A percentile compares a stretch with the other conserved stretches of the same genome.
phyloP scores from a whole-genome alignment of 2,797 vertebrate genomes.

The Pristis pectinata region DNA sequence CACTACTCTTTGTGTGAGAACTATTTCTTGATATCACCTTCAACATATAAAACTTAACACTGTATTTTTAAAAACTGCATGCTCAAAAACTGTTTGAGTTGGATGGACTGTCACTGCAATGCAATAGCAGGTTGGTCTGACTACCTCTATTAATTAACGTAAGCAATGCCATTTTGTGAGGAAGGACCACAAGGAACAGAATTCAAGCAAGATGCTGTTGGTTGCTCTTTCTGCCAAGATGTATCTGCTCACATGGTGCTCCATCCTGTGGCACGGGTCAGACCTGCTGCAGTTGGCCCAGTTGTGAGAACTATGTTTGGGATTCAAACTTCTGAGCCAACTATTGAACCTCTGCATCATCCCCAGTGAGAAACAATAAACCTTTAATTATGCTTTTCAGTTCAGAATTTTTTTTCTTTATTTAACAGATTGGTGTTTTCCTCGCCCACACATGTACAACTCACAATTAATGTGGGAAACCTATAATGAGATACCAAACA shows the following conservation, averaged over 20 bases:
- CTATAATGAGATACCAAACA: slow-evolving; percentile 36
- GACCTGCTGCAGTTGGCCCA: background rate
- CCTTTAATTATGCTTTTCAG: background rate
- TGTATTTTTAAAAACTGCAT: background rate
- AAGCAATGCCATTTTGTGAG: background rate
- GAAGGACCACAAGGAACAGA: background rate
- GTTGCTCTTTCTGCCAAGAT: background rate
- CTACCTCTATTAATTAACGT: background rate
- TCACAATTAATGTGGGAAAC: slow-evolving; percentile 32
- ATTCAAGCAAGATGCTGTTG: background rate
- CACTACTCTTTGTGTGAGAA: background rate
- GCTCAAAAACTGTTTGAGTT: background rate
- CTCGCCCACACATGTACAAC: background rate
- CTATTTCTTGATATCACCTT: background rate
- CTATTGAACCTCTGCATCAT: background rate
- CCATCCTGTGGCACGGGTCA: background rate
- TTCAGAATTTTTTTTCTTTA: background rate
- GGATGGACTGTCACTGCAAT: no score
- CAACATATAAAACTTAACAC: background rate
- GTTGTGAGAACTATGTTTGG: background rate
- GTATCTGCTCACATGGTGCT: background rate
- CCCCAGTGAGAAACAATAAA: background rate
- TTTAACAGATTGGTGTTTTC: slow-evolving; percentile 1
- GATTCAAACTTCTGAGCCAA: background rate
- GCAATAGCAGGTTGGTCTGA: background rate